Base-by-base conservation (phyloP, 2,888 invertebrate genomes). In the Dasysyrphus albostriatus region DNA sequence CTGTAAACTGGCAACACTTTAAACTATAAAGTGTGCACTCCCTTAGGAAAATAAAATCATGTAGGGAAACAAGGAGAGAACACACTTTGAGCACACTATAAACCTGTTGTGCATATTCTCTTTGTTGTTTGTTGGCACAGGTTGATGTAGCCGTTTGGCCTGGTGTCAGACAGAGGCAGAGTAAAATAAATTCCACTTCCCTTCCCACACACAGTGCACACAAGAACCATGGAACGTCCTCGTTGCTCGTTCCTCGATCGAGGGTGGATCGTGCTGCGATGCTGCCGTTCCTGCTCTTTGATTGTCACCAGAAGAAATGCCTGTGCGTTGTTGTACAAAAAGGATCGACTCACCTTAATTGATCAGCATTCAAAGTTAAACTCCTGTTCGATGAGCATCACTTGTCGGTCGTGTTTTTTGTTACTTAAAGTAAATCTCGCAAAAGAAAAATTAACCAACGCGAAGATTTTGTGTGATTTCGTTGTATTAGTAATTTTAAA, bases 321-420 rank as follows among this genome's bases (percentile, higher is more conserved):
- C 37, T 69, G 67, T 61, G 72, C 74, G 69, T 51, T 34, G n/a
- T n/a, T 56, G 54, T 74, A 81, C 81, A 81, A 85, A 88, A 92
- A 92, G 92, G 92, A 91, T 90, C 90, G 90, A 89, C 89, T 90
- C 90, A 90, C 91, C 90, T 90, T 90, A 89, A 89, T 91, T 89
- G 90, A 89, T 90, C 91, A 90, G 90, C 92, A 92, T 91, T 92
- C 90, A 89, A 89, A 89, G 90, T 91, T 90, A 88, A 90, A 91
- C 91, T 91, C 90, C 91, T 90, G 92, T 91, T 90, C 91, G 89
- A 91, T 90, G 88, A 89, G 89, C 90, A 91, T 70, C 76, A 47
- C 58, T 67, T 39, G 65, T 69, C 32, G 49, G 42, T 72, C 58
- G 63, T 69, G 56, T 42, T 39, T 65, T 29, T 37, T 19, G 5